phyloP scores from a whole-genome alignment of 2,113 vertebrate species.

The Ammospiza caudacuta region DNA sequence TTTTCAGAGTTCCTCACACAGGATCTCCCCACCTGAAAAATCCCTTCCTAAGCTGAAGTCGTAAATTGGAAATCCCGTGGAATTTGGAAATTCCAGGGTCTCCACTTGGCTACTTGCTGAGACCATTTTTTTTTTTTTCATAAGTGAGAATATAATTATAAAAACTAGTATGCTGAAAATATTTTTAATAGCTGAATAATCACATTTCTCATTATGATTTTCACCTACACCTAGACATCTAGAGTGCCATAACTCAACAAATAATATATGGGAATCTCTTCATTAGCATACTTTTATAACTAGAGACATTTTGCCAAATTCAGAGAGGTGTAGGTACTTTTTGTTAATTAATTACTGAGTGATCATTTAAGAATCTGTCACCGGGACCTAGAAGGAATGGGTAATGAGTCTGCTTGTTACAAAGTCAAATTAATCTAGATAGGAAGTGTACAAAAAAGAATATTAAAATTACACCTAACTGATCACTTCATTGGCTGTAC shows the following conservation, averaged over 20 bases:
- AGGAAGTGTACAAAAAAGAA: not conserved
- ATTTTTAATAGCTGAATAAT: not conserved
- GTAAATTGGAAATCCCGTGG: no score
- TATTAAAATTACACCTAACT: not conserved
- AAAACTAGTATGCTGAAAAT: not conserved
- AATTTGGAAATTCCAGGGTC: not conserved
- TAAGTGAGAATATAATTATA: not conserved
- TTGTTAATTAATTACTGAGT: slow-evolving; percentile 23
- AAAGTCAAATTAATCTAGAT: not conserved
- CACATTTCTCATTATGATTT: not conserved
- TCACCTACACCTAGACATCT: not conserved
- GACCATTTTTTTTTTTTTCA: not conserved
- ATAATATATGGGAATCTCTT: not conserved
- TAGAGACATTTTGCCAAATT: slow-evolving; percentile 22
- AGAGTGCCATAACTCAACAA: not conserved
- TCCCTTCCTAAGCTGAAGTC: not conserved
- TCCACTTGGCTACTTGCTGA: not conserved
- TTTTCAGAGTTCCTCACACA: not conserved
- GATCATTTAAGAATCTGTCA: slow-evolving; percentile 29
- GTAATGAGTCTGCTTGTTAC: not conserved
- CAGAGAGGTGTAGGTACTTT: not conserved
- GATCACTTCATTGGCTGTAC: not conserved
- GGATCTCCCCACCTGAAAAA: not conserved
- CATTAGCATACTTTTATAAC: not conserved
- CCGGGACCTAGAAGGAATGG: not conserved